These are phyloP conservation scores for Spicauda simplicius DNA, from an alignment of 2,888 invertebrate species.

Conservation along the genomic window DNA sequence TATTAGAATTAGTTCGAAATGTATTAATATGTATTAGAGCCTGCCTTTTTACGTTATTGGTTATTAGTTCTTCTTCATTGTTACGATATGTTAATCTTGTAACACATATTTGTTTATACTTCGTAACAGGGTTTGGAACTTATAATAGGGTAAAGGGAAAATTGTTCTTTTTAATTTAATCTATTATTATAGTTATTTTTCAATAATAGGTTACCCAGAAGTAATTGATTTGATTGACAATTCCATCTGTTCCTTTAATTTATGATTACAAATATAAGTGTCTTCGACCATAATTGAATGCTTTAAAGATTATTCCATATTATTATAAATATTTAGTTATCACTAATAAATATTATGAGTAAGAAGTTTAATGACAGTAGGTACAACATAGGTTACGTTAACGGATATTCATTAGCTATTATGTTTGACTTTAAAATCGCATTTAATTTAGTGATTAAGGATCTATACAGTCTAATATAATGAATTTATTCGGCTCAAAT, in stretches of 20 bases:
- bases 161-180: background rate
- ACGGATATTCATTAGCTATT: background rate
- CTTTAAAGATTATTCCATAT: background rate
- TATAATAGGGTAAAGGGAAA: background rate
- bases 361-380: background rate
- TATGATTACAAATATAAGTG: no score
- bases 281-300: background rate
- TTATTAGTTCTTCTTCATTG: slow-evolving; percentile 67
- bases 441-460: background rate
- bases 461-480: background rate
- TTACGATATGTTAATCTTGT: slow-evolving; percentile 66
- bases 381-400: background rate
- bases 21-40: slow-evolving; percentile 79
- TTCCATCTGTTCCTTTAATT: no score
- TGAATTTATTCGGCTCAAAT: background rate
- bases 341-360: background rate
- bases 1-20: slow-evolving; percentile 72
- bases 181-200: background rate
- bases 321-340: background rate
- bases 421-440: background rate
- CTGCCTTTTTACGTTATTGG: slow-evolving; percentile 75
- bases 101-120: slow-evolving; percentile 60
- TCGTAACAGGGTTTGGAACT: no score
- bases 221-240: no score
- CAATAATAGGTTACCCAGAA: background rate